phyloP scores from a whole-genome alignment of 2,113 vertebrate species.

The Mesembrinibis cayennensis region DNA sequence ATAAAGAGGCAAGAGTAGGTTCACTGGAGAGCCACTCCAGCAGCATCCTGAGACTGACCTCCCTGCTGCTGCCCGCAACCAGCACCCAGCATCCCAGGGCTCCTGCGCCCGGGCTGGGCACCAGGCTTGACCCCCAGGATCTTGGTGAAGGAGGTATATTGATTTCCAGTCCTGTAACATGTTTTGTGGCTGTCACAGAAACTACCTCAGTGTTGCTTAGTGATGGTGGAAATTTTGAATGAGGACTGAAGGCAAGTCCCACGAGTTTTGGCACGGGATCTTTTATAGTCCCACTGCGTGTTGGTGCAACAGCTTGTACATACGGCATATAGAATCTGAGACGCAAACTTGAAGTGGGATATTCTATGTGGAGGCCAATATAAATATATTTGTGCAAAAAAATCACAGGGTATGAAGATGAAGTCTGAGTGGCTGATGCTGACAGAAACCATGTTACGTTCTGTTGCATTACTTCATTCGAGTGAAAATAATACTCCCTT shows the following conservation, averaged over 20 bases:
- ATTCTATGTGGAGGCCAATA: slow-evolving; percentile 26
- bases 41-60: neutral
- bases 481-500: slow-evolving; percentile 10
- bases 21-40: neutral
- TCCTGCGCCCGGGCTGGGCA: neutral
- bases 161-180: neutral
- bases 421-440: slow-evolving; percentile 48
- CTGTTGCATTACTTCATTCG: slow-evolving; percentile 60
- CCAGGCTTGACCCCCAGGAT: neutral
- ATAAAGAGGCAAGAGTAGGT: neutral
- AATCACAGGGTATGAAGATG: neutral
- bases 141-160: neutral
- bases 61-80: neutral
- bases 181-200: neutral
- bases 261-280: neutral
- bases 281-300: neutral
- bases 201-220: neutral
- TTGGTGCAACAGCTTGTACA: neutral
- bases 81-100: neutral
- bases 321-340: neutral
- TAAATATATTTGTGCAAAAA: slow-evolving; percentile 29
- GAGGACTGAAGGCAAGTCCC: neutral
- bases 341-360: neutral
- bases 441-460: slow-evolving; percentile 62
- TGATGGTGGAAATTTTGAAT: neutral